Evolutionary conservation across 2,797 vertebrate species (phyloP).

Genomic region (Sebastes hubbsi): DNA sequence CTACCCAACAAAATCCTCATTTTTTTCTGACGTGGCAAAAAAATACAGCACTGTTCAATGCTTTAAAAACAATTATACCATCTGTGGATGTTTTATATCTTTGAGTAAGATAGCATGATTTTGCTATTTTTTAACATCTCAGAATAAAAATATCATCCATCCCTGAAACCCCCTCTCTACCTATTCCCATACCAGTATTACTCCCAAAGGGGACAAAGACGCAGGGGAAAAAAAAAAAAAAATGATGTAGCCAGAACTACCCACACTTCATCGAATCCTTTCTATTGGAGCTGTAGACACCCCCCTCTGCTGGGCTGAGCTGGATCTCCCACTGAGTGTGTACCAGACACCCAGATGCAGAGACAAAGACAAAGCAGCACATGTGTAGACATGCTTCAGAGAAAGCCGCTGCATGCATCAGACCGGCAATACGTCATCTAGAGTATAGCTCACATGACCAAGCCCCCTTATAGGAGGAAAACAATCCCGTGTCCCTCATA

Average conservation of each 20-base stretch:
- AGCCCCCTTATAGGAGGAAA: no score
- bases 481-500: no score
- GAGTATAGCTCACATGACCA: no score
- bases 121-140: not conserved
- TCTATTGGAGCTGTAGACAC: constrained; percentile 15
- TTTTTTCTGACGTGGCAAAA: not conserved
- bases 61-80: not conserved
- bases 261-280: not conserved
- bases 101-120: not conserved
- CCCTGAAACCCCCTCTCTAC: not conserved
- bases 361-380: constrained; percentile 4
- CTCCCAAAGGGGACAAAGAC: not conserved
- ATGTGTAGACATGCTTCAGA: not conserved
- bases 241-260: not conserved
- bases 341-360: not conserved
- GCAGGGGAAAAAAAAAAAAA: not conserved
- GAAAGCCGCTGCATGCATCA: not conserved
- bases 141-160: not conserved
- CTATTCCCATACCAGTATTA: not conserved
- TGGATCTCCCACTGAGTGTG: constrained; percentile 11
- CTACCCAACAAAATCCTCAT: constrained; percentile 1
- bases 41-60: not conserved
- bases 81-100: not conserved
- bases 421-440: no score
- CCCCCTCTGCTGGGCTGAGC: constrained; percentile 54